Conservation (phyloP, 2,888 invertebrate genomes). For the Hirudinaria manillensis region DNA sequence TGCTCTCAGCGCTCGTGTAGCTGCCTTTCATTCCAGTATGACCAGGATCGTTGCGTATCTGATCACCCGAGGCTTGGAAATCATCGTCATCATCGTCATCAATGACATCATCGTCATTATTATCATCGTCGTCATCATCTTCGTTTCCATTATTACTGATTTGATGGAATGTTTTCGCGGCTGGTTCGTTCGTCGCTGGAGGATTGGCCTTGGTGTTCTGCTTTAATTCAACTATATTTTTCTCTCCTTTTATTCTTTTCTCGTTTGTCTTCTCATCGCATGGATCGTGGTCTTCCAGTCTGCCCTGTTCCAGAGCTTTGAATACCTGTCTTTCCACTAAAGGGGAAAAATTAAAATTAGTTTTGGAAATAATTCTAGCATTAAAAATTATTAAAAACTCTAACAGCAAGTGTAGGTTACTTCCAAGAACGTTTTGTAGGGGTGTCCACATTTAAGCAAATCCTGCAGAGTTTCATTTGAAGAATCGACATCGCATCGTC, state of each 20-base stretch:
- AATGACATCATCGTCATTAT: neutral
- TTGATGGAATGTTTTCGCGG: neutral
- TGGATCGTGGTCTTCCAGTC: neutral
- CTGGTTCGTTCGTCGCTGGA: neutral
- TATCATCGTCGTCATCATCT: neutral
- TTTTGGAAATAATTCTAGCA: neutral
- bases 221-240: neutral
- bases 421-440: slow-evolving; percentile 6
- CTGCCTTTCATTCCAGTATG: neutral
- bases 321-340: neutral
- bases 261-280: neutral
- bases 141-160: neutral
- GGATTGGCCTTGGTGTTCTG: neutral
- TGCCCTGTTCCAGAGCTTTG: neutral
- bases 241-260: neutral
- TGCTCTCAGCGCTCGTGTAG: neutral
- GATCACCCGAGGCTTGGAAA: neutral
- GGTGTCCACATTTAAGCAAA: neutral
- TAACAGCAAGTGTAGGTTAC: slow-evolving; percentile 23
- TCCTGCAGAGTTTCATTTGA: neutral
- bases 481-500: neutral
- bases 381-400: neutral
- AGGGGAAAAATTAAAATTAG: neutral
- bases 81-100: neutral
- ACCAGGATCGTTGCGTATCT: neutral